Evolutionary conservation across 2,888 invertebrate genomes (phyloP).

Genomic region (Tipula vernalis): DNA sequence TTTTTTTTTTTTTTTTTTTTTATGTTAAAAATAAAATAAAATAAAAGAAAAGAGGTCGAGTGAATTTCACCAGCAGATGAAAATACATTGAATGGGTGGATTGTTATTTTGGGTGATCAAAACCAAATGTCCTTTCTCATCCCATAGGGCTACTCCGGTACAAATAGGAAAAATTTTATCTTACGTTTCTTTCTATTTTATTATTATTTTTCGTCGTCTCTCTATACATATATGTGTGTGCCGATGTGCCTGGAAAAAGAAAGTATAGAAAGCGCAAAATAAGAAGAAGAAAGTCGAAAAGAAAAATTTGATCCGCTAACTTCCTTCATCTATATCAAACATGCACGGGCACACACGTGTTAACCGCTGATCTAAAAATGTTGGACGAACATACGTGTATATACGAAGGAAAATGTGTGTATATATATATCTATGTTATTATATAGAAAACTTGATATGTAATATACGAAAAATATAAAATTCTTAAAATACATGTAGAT

Average conservation of each 20-base stretch:
- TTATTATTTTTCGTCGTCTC: conserved; percentile 6
- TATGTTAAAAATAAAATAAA: background rate
- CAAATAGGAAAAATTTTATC: background rate
- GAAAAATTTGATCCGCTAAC: conserved; percentile 11
- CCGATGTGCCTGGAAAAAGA: background rate
- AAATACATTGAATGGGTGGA: conserved; percentile 11
- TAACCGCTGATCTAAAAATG: conserved; percentile 12
- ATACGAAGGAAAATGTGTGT: background rate
- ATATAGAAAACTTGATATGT: conserved; percentile 7
- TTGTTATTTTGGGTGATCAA: conserved; percentile 7
- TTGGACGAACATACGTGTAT: conserved; percentile 6
- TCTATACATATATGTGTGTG: background rate
- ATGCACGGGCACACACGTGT: conserved; percentile 13
- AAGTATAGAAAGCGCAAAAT: background rate
- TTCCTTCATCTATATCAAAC: conserved; percentile 12
- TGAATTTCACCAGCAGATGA: conserved; percentile 11
- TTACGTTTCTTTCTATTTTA: conserved; percentile 8
- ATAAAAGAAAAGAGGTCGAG: conserved; percentile 9
- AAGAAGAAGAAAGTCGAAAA: background rate
- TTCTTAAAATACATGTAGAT: conserved; percentile 5
- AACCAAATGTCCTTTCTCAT: conserved; percentile 11
- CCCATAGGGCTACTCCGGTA: background rate
- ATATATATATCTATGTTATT: background rate
- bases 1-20: background rate
- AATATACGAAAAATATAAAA: background rate